Evolutionary conservation across 2,888 invertebrate genomes (phyloP), one percentile per base, ranked within the genome.

Genomic region (Tetragonisca angustula): DNA sequence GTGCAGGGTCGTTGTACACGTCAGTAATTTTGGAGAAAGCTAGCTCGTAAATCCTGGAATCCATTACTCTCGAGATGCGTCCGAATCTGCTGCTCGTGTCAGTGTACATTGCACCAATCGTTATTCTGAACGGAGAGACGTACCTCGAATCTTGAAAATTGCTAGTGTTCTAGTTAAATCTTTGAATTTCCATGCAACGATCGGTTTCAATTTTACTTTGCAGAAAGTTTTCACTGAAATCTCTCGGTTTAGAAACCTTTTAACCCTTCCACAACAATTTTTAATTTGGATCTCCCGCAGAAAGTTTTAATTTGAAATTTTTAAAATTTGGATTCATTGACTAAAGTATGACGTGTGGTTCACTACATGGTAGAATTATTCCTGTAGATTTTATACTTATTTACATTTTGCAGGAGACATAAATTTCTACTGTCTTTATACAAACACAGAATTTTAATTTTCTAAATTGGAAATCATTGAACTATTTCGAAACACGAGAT

Each of bases 11-110:
- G 50, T 79, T 68, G 79, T 76, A 52, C 61, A 61, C 68, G 68
- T 69, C 79, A 68, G 77, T 79, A 79, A 79, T 77, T 79, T 79
- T 77, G 54, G 52, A 77, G 79, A 77, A 77, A 69, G 62, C 77
- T 43, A 27, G n/a, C 77, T 62, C 77, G 61, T 79, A 79, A 68
- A 79, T 79, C 68, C 67, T 54, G 79, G 52, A 76, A 77, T 77
- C 67, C 68, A 77, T 79, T 79, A 77, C 78, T 62, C n/a, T 24
- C 52, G 27, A 77, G 79, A 68, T 62, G 36, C 61, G 68, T 76
- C 52, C 52, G 52, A 69, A 54, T 61, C 79, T 62, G n/a, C 27
- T 24, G 43, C 24, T 24, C 52, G 56, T 59, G 54, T 67, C 54
- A 21, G 62, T 52, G 17, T 43, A 54, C 43, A 59, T 79, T 77